phyloP scores from a whole-genome alignment of 2,797 vertebrate genomes.

The Novumbra hubbsi region DNA sequence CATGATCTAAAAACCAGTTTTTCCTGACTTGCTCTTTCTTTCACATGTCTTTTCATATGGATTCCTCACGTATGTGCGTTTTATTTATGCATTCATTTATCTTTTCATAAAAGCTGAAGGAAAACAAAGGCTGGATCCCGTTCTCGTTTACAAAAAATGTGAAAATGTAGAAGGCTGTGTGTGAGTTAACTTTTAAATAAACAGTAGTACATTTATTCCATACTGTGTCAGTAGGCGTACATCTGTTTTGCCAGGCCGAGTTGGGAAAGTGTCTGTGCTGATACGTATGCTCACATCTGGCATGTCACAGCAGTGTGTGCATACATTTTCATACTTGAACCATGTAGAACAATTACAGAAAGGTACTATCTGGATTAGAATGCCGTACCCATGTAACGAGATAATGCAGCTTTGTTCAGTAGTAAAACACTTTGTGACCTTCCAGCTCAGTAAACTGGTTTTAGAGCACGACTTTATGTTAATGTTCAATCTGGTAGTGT shows the following conservation, averaged over 20 bases:
- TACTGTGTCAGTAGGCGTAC: neutral
- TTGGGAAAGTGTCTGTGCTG: neutral
- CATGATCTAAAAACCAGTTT: neutral
- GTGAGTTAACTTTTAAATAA: neutral
- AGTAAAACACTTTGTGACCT: too few relatives aligned
- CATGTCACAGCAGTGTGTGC: too few relatives aligned
- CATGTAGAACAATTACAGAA: too few relatives aligned
- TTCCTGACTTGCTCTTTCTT: neutral
- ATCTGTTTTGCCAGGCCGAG: neutral
- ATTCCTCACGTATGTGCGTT: too few relatives aligned
- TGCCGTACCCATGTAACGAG: too few relatives aligned
- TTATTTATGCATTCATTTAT: too few relatives aligned
- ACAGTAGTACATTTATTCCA: neutral
- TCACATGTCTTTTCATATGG: too few relatives aligned
- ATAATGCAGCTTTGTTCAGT: too few relatives aligned
- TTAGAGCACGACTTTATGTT: neutral
- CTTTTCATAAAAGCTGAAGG: neutral
- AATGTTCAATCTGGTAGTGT: neutral
- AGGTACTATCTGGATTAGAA: too few relatives aligned
- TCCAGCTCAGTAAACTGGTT: neutral
- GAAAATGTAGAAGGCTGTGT: neutral
- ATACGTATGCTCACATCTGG: too few relatives aligned
- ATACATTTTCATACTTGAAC: too few relatives aligned
- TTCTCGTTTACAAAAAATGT: neutral
- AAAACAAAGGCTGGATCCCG: neutral